Evolutionary conservation across 2,113 vertebrate species (phyloP).

Genomic region (Actinemys pallida): DNA sequence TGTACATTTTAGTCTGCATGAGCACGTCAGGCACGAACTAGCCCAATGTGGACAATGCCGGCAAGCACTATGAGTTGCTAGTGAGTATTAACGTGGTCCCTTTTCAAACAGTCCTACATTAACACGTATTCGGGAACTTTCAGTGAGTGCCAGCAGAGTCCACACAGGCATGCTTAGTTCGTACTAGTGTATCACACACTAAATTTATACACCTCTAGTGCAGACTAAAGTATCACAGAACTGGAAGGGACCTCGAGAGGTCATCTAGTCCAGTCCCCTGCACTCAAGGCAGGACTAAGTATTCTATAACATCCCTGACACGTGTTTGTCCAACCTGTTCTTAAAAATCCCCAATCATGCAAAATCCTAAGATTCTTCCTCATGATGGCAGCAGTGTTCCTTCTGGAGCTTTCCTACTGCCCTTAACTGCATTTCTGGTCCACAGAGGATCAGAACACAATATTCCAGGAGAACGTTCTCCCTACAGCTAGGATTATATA

Average conservation of each 20-base stretch:
- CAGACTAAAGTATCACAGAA: background rate
- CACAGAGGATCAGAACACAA: accelerated
- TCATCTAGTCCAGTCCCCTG: no score
- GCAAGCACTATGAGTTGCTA: no score
- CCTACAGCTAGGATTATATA: background rate
- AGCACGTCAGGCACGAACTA: background rate
- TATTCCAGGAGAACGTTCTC: background rate
- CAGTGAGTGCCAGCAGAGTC: background rate
- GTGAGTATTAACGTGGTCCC: background rate
- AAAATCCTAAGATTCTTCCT: background rate
- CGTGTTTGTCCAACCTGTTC: no score
- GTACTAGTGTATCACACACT: background rate
- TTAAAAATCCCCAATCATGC: no score
- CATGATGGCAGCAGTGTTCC: background rate
- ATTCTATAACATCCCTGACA: no score
- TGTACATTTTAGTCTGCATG: no score
- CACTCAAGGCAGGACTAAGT: no score
- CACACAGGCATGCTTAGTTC: background rate
- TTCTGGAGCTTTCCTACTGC: background rate
- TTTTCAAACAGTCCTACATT: background rate
- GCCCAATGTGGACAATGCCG: background rate
- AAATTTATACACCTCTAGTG: background rate
- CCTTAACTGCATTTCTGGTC: background rate
- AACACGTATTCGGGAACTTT: background rate
- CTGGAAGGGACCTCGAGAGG: no score